A percentile compares a stretch with the other conserved stretches of the same genome.
These are phyloP conservation scores for Procavia capensis DNA, from an alignment of 2,113 vertebrate genomes.

Conservation along the genomic window DNA sequence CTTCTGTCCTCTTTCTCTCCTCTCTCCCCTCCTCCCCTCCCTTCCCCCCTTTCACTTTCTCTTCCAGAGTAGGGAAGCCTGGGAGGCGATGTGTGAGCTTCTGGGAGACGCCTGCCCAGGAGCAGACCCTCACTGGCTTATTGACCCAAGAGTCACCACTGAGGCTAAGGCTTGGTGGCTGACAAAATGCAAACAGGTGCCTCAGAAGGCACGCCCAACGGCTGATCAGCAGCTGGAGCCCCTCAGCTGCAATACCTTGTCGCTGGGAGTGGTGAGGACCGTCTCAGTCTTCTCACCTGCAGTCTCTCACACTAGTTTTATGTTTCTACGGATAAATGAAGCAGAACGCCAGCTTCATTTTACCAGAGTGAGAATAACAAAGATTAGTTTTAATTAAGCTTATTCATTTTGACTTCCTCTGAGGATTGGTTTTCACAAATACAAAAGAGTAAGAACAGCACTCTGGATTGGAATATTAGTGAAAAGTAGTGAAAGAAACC, in stretches of 20 bases:
- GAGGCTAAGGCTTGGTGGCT: too few relatives aligned
- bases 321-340: rapidly evolving
- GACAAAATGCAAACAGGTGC: background rate
- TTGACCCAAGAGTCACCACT: background rate
- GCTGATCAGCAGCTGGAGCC: too few relatives aligned
- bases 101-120: background rate
- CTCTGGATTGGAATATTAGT: slow-evolving; percentile 13
- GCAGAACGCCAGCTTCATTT: background rate
- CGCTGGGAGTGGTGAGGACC: background rate
- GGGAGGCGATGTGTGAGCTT: background rate
- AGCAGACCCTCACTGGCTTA: background rate
- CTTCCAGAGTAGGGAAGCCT: background rate
- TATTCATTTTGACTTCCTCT: slow-evolving; percentile 45
- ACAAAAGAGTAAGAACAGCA: background rate
- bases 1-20: rapidly evolving
- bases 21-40: background rate
- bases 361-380: background rate
- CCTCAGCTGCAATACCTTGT: rapidly evolving
- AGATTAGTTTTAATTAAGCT: slow-evolving; percentile 3
- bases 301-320: rapidly evolving
- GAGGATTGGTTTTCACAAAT: background rate
- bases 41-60: background rate
- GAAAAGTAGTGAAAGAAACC: slow-evolving; percentile 38
- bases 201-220: background rate
- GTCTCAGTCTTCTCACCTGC: background rate